phyloP scores from a whole-genome alignment of 2,888 invertebrate species.

The Heliconius cydno region DNA sequence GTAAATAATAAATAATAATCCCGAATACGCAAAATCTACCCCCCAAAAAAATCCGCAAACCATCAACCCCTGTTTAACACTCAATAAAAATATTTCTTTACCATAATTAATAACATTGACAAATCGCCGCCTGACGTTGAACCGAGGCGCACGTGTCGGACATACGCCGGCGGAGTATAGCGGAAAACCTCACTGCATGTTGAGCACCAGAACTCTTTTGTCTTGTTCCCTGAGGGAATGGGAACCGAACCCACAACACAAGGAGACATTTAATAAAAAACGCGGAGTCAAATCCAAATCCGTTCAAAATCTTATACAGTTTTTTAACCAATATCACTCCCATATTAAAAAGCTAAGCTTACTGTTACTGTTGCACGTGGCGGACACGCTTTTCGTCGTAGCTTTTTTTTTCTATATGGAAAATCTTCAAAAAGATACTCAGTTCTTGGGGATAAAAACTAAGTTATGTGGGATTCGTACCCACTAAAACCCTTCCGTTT shows the following conservation, averaged over 20 bases:
- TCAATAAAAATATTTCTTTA: constrained; percentile 13
- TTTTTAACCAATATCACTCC: too few relatives aligned
- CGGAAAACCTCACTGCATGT: neutral
- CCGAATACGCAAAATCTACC: neutral
- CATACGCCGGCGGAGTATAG: constrained; percentile 25
- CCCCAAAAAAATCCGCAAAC: neutral
- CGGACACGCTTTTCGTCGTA: neutral
- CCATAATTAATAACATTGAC: constrained; percentile 25
- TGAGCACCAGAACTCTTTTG: neutral
- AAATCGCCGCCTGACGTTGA: constrained; percentile 23
- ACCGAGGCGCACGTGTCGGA: constrained; percentile 33
- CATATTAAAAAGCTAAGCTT: too few relatives aligned
- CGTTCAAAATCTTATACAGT: too few relatives aligned
- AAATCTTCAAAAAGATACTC: too few relatives aligned
- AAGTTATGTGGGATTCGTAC: too few relatives aligned
- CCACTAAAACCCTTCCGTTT: too few relatives aligned
- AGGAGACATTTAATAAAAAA: too few relatives aligned
- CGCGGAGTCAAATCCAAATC: too few relatives aligned
- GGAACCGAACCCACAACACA: neutral
- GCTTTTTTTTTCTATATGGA: too few relatives aligned
- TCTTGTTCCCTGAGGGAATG: neutral
- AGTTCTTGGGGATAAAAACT: too few relatives aligned
- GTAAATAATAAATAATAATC: too few relatives aligned
- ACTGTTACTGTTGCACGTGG: neutral
- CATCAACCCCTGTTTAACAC: constrained; percentile 5